Conservation (phyloP, 1,140 invertebrate species). For the Lepidurus couesii region DNA sequence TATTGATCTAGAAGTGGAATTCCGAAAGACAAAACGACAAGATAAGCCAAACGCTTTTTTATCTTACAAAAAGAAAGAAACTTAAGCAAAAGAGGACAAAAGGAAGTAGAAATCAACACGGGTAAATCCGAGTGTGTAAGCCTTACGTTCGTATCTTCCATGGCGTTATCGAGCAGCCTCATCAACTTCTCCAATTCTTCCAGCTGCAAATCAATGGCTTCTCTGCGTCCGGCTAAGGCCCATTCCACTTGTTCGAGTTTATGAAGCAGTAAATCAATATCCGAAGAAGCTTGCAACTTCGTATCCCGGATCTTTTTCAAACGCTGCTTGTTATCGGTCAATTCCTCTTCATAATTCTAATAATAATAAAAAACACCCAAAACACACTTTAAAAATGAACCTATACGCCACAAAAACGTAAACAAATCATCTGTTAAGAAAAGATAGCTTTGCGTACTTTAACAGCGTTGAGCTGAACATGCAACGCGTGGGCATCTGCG, state of each 20-base stretch:
- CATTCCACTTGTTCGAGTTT: conserved; percentile 9
- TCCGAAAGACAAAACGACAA: background rate
- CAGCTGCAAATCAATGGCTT: conserved; percentile 14
- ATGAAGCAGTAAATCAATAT: conserved; percentile 19
- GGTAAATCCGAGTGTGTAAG: background rate
- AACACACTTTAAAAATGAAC: too few species aligned
- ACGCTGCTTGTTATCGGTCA: conserved; percentile 51
- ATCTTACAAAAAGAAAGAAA: background rate
- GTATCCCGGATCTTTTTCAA: conserved; percentile 52
- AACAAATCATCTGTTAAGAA: background rate
- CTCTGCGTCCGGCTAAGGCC: conserved; percentile 2
- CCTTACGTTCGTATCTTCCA: conserved; percentile 1
- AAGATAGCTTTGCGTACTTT: conserved; percentile 50
- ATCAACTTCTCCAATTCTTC: conserved; percentile 10
- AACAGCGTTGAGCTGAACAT: conserved; percentile 55
- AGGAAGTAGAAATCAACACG: background rate
- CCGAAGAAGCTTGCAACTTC: conserved; percentile 42
- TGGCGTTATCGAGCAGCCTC: background rate
- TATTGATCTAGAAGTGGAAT: background rate
- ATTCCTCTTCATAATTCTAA: conserved; percentile 64
- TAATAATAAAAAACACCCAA: conserved; percentile 37
- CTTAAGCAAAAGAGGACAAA: background rate
- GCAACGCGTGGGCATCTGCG: conserved; percentile 58
- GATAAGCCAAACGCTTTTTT: background rate
- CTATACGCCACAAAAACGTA: background rate